Base-by-base conservation (phyloP, 2,113 vertebrate species). In the Hippoglossus stenolepis region DNA sequence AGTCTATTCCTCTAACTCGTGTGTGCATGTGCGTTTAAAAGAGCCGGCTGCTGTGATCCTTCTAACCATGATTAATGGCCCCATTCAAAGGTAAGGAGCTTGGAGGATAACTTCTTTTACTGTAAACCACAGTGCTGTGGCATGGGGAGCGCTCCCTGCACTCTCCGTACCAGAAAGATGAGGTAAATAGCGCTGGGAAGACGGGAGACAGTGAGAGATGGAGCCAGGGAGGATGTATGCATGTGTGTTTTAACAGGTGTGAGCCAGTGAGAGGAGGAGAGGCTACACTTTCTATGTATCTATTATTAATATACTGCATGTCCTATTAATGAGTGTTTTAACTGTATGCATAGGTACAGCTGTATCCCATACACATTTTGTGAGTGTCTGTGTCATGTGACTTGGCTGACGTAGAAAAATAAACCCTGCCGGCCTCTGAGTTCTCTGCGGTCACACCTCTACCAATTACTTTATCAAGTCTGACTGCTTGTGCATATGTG, bases 1-100 rank as follows among this genome's bases (percentile, higher is more conserved):
- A 81, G 60, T 51, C 28, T 47, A 67, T 61, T 0, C 0, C 26
- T 53, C 8, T 12, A 14, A 13, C 23, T 23, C 23, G 23, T 56
- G 58, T 56, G 20, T 61, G 40, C 38, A 47, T 47, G 31, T 70
- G 65, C 68, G 73, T 66, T 62, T 73, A 56, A 81, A 74, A 84
- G 71, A 82, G 70, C 75, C 58, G 76, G 87, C 80, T 84, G 72
- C 83, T 88, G 89, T 85, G 88, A 87, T 84, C 86, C 73, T 80
- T 88, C 89, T 85, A 92, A 91, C 83, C 79, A 88, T 93, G 92
- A 94, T 93, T 92, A 94, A 94, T 93, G 92, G 85, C 73, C 84
- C 87, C 86, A 89, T 92, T 93, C 90, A 90, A 87, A 90, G 89
- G 90, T 91, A 90, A 90, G 88, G 91, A 92, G 89, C 90, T 89